Evolutionary conservation across 2,888 invertebrate species (phyloP), one percentile per base, ranked within the genome.

Genomic region (Brachypterus glaber): DNA sequence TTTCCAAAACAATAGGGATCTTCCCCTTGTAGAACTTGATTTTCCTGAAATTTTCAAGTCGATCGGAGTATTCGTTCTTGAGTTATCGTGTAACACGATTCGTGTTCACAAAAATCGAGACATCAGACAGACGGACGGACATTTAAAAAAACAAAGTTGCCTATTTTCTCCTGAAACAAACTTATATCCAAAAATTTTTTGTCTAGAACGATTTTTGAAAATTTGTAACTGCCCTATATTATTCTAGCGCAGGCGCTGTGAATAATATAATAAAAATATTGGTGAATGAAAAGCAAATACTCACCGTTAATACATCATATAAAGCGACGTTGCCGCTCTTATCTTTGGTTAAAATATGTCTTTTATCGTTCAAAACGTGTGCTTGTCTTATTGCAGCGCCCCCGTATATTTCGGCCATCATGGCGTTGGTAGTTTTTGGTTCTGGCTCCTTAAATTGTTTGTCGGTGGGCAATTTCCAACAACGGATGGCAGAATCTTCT

Each of bases 341-440:
- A 64, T 98, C 97, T 68, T 90, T 91, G 9, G 97, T 96, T 40
- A 98, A 66, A 50, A 98, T 88, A 62, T 95, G 90, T 39, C 97
- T 72, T 63, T 95, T 96, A 58, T 98, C 97, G 62, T 97, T 98
- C 43, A 98, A 69, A 37, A 97, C 84, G 37, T 81, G 79, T 57
- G 88, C 95, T 58, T 92, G 88, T 54, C 89, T 79, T 45, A 98
- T 92, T 2, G 93, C 92, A 2, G 96, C 85, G 1, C 93, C 96
- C 3, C 98, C 97, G 56, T 77, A 73, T 57, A 86, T 84, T 41
- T 71, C 57, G 16, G 72, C 66, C n/a, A 69, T 54, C 3, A 65
- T 63, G 37, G 56, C 54, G 3, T 55, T 52, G n/a, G 61, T 52
- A 53, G 62, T 56, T 36, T 56, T 56, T n/a, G 51, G 48, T 40